Evolutionary conservation across 2,113 vertebrate genomes (phyloP).

Genomic region (Myocastor coypus): DNA sequence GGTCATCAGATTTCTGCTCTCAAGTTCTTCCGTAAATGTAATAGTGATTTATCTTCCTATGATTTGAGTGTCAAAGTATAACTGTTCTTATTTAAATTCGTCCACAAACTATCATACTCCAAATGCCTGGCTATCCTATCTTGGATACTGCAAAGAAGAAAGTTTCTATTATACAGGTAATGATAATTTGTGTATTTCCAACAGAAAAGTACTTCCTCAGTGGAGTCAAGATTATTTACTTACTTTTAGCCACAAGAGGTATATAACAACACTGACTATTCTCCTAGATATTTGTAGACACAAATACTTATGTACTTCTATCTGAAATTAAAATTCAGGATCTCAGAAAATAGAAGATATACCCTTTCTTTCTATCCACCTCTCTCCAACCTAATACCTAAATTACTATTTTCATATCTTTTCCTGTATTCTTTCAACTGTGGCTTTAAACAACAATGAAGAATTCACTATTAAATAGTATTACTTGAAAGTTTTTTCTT

Average conservation of each 20-base stretch:
- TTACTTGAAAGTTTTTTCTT: constrained; percentile 33
- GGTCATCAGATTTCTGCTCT: neutral
- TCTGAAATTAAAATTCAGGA: neutral
- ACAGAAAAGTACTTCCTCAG: neutral
- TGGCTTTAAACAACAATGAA: neutral
- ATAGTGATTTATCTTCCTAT: neutral
- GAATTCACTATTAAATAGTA: neutral
- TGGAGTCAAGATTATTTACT: neutral
- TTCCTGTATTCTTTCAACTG: neutral
- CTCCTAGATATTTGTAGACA: neutral
- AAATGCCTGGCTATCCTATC: neutral
- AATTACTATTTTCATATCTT: neutral
- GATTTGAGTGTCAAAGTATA: neutral
- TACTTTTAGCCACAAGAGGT: neutral
- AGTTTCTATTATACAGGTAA: neutral
- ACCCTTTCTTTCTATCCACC: neutral
- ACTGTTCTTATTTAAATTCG: neutral
- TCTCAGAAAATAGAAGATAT: neutral
- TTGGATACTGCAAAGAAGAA: neutral
- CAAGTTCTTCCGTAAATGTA: neutral
- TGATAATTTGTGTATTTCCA: neutral
- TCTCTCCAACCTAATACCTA: neutral
- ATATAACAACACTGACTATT: neutral
- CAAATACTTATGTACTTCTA: constrained; percentile 32
- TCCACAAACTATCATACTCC: neutral